Percentiles rank a stretch among this genome's conserved stretches.
Conservation (phyloP, 1,140 invertebrate species). For the Orchestia grillus region DNA sequence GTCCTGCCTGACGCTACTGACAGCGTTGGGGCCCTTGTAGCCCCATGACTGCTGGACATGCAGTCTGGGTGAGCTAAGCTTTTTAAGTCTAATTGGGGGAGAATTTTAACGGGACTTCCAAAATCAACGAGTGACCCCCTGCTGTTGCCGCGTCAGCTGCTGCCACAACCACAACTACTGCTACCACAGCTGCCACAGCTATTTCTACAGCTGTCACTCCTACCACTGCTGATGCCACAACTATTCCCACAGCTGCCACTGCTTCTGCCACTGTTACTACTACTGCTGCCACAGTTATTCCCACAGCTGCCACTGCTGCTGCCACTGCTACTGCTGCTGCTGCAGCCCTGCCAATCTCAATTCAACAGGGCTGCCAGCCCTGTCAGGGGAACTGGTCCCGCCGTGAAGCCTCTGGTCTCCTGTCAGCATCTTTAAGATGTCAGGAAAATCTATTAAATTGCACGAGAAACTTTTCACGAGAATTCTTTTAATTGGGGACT, state of each 20-base stretch:
- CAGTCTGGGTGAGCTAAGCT: no score
- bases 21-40: no score
- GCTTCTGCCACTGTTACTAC: not conserved
- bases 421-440: constrained; percentile 7
- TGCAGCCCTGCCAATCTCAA: not conserved
- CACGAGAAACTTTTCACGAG: constrained; percentile 46
- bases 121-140: no score
- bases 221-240: not conserved
- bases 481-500: constrained; percentile 12
- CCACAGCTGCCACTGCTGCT: not conserved
- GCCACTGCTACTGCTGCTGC: not conserved
- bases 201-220: not conserved
- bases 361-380: no score
- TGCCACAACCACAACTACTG: not conserved
- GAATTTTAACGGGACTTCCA: no score
- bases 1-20: no score
- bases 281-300: no score
- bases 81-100: no score
- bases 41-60: no score
- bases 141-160: not conserved
- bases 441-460: constrained; percentile 24
- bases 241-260: not conserved
- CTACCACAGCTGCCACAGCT: not conserved
- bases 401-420: not conserved
- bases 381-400: not conserved